Conservation (phyloP, 1,140 invertebrate species). For the Macrotrachela quadricornifera region DNA sequence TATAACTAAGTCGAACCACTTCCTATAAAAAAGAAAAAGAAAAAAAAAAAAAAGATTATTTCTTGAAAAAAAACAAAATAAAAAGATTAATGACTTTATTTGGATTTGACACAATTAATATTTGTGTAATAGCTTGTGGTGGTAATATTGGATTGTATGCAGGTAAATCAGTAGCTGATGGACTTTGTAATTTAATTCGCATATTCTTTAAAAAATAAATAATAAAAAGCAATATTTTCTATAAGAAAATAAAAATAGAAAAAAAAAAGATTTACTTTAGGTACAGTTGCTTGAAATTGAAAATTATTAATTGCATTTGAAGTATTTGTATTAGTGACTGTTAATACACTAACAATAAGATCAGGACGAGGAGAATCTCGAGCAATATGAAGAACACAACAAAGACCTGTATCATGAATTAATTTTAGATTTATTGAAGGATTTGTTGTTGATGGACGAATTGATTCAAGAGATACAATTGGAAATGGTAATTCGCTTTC, state of each 20-base stretch:
- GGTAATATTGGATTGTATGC: constrained; percentile 66
- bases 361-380: constrained; percentile 51
- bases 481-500: too few species aligned
- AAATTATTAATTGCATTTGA: constrained; percentile 48
- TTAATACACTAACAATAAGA: constrained; percentile 64
- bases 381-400: constrained; percentile 49
- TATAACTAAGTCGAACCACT: too few species aligned
- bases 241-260: too few species aligned
- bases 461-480: too few species aligned
- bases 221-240: too few species aligned
- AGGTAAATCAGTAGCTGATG: constrained; percentile 56
- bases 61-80: too few species aligned
- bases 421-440: too few species aligned
- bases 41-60: too few species aligned
- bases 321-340: constrained; percentile 55
- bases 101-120: constrained; percentile 58
- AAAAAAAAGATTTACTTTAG: constrained; percentile 45
- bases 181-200: constrained; percentile 56
- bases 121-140: constrained; percentile 58
- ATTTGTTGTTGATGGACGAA: too few species aligned
- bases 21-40: too few species aligned
- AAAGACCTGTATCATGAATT: too few species aligned
- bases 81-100: constrained; percentile 33
- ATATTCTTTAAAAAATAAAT: constrained; percentile 41
- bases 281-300: constrained; percentile 65